Evolutionary conservation across 1,140 invertebrate species (phyloP).

Genomic region (Nasonia giraulti): DNA sequence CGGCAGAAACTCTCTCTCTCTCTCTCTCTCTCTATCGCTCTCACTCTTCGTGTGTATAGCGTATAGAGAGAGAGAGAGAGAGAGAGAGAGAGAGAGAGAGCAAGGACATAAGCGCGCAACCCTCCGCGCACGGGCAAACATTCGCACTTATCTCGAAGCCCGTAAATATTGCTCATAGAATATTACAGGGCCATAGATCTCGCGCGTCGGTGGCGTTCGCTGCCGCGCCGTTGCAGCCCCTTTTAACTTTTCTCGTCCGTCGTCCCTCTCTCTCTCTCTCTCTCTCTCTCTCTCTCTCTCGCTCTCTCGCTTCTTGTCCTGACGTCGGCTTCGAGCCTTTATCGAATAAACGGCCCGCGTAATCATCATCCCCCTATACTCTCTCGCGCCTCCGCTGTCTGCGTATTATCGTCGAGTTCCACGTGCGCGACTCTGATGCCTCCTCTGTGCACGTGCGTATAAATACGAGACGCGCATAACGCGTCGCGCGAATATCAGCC

Average conservation of each 20-base stretch:
- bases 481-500: neutral
- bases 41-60: neutral
- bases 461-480: neutral
- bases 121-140: conserved; percentile 61
- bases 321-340: conserved; percentile 64
- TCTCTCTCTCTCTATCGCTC: too few relatives aligned
- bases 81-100: conserved; percentile 13
- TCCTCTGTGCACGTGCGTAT: neutral
- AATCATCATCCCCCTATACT: conserved; percentile 60
- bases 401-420: neutral
- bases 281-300: conserved; percentile 38
- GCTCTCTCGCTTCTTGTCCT: conserved; percentile 46
- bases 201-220: conserved; percentile 34
- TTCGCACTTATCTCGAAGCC: conserved; percentile 68
- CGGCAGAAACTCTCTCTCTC: too few relatives aligned
- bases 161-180: conserved; percentile 72
- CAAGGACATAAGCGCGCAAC: conserved; percentile 21
- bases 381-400: conserved; percentile 25
- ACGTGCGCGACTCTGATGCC: neutral
- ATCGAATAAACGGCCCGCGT: conserved; percentile 69
- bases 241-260: conserved; percentile 27
- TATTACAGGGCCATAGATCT: conserved; percentile 70
- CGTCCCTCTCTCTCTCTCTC: conserved; percentile 30
- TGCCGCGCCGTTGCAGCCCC: conserved; percentile 41
- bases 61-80: neutral